Percentiles rank a stretch among this genome's conserved stretches.
phyloP scores from a whole-genome alignment of 2,888 invertebrate genomes.

The Noctua fimbriata region DNA sequence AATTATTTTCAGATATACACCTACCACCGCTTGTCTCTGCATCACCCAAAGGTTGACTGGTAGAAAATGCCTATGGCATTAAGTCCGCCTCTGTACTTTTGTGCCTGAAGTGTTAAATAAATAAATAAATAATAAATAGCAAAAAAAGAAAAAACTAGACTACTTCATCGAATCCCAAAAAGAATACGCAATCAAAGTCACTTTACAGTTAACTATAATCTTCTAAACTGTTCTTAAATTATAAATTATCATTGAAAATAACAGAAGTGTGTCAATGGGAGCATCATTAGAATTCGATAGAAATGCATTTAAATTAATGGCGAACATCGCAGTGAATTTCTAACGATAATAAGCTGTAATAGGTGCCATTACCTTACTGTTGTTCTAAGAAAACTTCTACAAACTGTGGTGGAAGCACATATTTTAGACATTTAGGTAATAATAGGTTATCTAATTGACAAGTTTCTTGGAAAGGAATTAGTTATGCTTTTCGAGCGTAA shows the following conservation, averaged over 20 bases:
- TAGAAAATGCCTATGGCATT: no score
- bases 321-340: constrained; percentile 69
- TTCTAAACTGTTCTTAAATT: constrained; percentile 44
- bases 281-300: constrained; percentile 73
- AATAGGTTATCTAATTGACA: constrained; percentile 28
- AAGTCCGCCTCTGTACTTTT: no score
- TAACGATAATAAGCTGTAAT: constrained; percentile 71
- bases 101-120: no score
- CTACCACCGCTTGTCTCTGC: no score
- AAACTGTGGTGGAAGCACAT: constrained; percentile 13
- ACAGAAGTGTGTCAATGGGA: constrained; percentile 62
- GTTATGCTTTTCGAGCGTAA: constrained; percentile 6
- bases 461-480: constrained; percentile 33
- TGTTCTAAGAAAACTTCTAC: constrained; percentile 40
- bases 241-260: constrained; percentile 54
- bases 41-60: no score
- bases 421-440: constrained; percentile 30
- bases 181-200: neutral
- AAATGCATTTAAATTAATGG: constrained; percentile 81
- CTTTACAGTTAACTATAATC: constrained; percentile 39
- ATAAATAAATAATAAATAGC: no score
- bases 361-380: constrained; percentile 9
- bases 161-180: neutral
- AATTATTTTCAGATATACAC: no score
- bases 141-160: neutral